These are phyloP conservation scores for Chromis chromis DNA, from an alignment of 2,797 vertebrate genomes.

Conservation along the genomic window DNA sequence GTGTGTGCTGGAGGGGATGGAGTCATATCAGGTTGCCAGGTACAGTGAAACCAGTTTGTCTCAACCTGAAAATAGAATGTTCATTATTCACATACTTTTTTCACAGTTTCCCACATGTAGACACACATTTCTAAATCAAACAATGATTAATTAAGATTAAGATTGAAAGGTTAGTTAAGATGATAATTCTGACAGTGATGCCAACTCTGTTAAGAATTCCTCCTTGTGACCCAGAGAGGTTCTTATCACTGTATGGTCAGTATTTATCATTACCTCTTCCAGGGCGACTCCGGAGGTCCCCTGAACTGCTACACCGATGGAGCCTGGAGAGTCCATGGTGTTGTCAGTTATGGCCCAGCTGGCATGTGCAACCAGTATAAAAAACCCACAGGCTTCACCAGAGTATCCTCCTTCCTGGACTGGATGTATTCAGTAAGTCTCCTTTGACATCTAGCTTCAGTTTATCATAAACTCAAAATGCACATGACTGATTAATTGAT, in stretches of 20 bases:
- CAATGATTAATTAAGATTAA: no score
- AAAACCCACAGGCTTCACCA: constrained; percentile 82
- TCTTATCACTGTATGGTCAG: background rate
- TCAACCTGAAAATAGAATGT: background rate
- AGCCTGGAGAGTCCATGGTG: constrained; percentile 76
- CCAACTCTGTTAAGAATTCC: background rate
- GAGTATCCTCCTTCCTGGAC: constrained; percentile 71
- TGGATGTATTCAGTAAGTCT: constrained; percentile 76
- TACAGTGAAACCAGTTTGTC: constrained; percentile 36
- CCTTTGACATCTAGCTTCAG: background rate
- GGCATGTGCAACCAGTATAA: constrained; percentile 71
- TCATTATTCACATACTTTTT: no score
- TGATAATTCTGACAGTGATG: no score
- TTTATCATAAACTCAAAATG: background rate
- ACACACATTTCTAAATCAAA: no score
- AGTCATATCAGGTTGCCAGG: constrained; percentile 77
- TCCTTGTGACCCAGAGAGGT: background rate
- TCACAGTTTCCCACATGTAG: no score
- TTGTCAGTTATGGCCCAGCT: constrained; percentile 79
- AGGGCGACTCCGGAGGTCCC: constrained; percentile 82
- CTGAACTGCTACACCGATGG: constrained; percentile 72
- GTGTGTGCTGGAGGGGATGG: constrained; percentile 85
- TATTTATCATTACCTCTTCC: constrained; percentile 23
- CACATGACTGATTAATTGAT: background rate
- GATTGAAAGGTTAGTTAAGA: no score